A percentile compares a stretch with the other conserved stretches of the same genome.
Evolutionary conservation across 2,888 invertebrate genomes (phyloP).

Genomic region (Salpingus planirostris): DNA sequence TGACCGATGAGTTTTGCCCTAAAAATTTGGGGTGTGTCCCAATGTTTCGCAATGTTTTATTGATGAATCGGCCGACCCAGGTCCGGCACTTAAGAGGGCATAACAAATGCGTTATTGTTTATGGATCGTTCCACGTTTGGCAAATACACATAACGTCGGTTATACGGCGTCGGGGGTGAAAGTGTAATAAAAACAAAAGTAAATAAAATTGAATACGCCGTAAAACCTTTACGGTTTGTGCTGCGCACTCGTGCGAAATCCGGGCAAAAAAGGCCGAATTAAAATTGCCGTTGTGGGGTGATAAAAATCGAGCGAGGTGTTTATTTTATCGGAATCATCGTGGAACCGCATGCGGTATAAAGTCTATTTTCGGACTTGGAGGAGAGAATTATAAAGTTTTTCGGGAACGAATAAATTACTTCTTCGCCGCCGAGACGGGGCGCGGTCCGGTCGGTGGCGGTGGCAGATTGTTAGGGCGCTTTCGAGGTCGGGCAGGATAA

Average conservation of each 20-base stretch:
- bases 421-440: neutral
- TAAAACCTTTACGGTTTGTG: slow-evolving; percentile 13
- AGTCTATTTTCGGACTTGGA: no score
- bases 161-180: slow-evolving; percentile 13
- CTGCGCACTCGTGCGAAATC: neutral
- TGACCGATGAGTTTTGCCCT: no score
- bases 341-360: no score
- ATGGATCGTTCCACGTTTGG: slow-evolving; percentile 17
- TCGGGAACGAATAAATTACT: slow-evolving; percentile 1
- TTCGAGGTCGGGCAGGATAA: slow-evolving; percentile 21
- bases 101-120: slow-evolving; percentile 19
- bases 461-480: slow-evolving; percentile 14
- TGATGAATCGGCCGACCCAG: no score
- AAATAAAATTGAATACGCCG: slow-evolving; percentile 21
- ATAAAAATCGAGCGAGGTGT: no score
- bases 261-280: no score
- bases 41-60: no score
- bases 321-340: no score
- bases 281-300: no score
- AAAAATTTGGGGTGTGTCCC: no score
- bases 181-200: slow-evolving; percentile 20
- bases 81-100: no score
- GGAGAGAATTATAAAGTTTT: no score
- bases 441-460: slow-evolving; percentile 6
- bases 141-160: slow-evolving; percentile 12